Conservation (phyloP, 2,888 invertebrate genomes). For the Lepas anatifera region DNA sequence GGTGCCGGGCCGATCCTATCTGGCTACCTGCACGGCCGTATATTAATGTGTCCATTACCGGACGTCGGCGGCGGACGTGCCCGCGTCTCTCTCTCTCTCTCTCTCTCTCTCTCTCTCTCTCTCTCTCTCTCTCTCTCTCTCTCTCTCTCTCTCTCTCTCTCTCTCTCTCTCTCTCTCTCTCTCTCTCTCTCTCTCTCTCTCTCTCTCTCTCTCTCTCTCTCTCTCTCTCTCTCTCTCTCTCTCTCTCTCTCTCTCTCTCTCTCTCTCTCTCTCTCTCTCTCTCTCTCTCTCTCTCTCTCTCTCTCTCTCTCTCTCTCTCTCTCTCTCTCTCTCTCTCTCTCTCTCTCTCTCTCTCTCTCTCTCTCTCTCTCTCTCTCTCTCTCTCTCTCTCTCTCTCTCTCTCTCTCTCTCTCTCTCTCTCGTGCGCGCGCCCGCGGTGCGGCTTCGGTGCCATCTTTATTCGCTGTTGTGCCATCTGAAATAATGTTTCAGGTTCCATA, state of each 20-base stretch:
- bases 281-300: not conserved
- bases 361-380: not conserved
- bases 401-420: conserved; percentile 1
- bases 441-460: too few species aligned
- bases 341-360: conserved; percentile 6
- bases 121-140: not conserved
- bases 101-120: not conserved
- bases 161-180: not conserved
- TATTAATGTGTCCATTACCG: too few species aligned
- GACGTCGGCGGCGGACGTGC: too few species aligned
- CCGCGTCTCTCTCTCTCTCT: not conserved
- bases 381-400: not conserved
- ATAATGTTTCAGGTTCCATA: too few species aligned
- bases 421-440: too few species aligned
- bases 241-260: not conserved
- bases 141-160: not conserved
- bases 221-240: not conserved
- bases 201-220: not conserved
- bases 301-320: not conserved
- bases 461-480: too few species aligned
- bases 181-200: not conserved
- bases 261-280: not conserved
- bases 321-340: not conserved
- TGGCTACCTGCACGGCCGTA: too few species aligned
- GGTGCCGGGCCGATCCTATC: too few species aligned